Conservation (phyloP, 2,113 vertebrate species). For the Entosphenus tridentatus region DNA sequence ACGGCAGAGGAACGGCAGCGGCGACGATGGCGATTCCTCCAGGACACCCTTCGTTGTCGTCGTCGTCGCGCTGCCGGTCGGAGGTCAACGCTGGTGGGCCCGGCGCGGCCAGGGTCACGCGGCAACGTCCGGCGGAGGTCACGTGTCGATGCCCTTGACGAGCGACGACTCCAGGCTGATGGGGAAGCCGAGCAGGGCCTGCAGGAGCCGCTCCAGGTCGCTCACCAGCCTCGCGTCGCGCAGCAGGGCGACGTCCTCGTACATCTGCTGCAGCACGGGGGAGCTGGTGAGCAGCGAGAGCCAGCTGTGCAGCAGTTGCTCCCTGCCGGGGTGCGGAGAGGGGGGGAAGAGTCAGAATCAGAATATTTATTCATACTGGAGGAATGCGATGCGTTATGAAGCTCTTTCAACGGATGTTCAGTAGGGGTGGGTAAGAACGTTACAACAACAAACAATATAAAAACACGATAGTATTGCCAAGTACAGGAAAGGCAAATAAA, state of each 20-base stretch:
- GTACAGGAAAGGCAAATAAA: no score
- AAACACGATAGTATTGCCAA: no score
- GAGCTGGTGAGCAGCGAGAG: slow-evolving; percentile 60
- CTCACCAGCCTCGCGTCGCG: slow-evolving; percentile 48
- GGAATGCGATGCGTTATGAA: not conserved
- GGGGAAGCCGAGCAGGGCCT: slow-evolving; percentile 63
- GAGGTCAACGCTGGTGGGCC: no score
- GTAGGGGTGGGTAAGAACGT: no score
- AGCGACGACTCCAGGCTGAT: slow-evolving; percentile 65
- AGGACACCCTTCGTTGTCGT: no score
- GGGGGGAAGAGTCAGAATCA: not conserved
- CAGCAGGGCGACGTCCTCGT: slow-evolving; percentile 61
- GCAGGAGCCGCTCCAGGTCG: slow-evolving; percentile 56
- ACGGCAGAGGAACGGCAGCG: no score
- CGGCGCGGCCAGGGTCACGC: no score
- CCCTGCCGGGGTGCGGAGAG: slow-evolving; percentile 24
- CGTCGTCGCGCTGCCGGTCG: no score
- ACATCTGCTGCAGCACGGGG: slow-evolving; percentile 44
- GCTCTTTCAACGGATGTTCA: not conserved
- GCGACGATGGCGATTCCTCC: no score
- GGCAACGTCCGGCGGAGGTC: slow-evolving; percentile 10
- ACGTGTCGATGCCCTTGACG: slow-evolving; percentile 76
- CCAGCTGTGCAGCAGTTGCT: slow-evolving; percentile 64
- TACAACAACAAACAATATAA: no score
- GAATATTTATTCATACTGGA: not conserved